A percentile compares a stretch with the other conserved stretches of the same genome.
phyloP scores from a whole-genome alignment of 2,888 invertebrate genomes.

The Tetragonisca angustula region DNA sequence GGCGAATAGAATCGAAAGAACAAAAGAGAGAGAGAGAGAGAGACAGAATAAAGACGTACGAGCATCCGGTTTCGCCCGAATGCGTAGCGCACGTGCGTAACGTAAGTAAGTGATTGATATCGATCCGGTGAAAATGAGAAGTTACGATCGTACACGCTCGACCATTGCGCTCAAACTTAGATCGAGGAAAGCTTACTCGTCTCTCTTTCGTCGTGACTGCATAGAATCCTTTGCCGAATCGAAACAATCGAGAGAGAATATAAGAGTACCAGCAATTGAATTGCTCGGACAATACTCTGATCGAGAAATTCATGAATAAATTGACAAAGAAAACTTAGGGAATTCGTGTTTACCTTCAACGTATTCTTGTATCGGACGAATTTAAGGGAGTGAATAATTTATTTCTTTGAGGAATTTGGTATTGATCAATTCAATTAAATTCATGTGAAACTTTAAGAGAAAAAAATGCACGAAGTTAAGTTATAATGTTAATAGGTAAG shows the following conservation, averaged over 20 bases:
- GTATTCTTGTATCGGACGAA: fast-evolving
- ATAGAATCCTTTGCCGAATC: neutral
- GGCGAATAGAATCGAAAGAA: slow-evolving; percentile 30
- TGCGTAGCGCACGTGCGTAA: slow-evolving; percentile 40
- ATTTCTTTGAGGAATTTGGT: neutral
- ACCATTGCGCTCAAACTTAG: neutral
- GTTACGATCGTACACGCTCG: neutral
- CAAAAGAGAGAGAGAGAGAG: neutral
- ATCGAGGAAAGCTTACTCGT: neutral
- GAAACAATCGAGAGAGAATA: neutral
- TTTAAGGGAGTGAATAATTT: fast-evolving
- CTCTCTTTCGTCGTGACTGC: neutral
- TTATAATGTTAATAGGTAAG: neutral
- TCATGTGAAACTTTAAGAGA: neutral
- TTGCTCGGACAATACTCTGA: fast-evolving
- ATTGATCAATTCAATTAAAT: too few relatives aligned
- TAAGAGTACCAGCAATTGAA: fast-evolving
- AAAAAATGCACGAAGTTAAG: neutral
- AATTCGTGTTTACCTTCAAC: fast-evolving
- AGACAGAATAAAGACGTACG: neutral
- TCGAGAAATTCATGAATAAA: neutral
- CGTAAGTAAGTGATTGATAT: slow-evolving; percentile 41
- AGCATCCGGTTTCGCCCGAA: slow-evolving; percentile 44
- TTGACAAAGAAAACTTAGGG: neutral
- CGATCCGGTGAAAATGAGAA: slow-evolving; percentile 31